Evolutionary conservation across 1,140 invertebrate genomes (phyloP), one percentile per base, ranked within the genome.

Genomic region (Drosophila nasuta): DNA sequence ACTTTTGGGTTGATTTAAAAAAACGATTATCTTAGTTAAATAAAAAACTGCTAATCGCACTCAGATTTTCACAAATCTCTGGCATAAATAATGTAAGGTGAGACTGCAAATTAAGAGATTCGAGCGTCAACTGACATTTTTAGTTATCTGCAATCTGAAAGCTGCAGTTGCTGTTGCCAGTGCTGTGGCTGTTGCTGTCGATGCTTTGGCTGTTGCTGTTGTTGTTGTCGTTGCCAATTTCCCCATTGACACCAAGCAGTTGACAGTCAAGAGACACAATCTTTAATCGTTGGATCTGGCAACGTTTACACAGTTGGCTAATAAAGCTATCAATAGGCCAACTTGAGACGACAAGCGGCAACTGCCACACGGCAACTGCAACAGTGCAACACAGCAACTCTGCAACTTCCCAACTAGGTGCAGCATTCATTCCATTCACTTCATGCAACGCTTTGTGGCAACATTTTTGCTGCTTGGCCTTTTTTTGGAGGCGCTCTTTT

Each of bases 301-400:
- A 64, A 63, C 48, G 35, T 52, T 76, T 79, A 67, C 65, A 63
- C 81, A 75, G 75, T 51, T 72, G 62, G 56, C 79, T 74, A 87
- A 87, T 87, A 87, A 87, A 87, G 82, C 81, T 72, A 77, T 82
- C 76, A 81, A 71, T 69, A 30, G 51, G 41, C 48, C 45, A 63
- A 48, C 46, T 46, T 13, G 20, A 30, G 56, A 15, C 30, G 48
- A 57, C 35, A 38, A 38, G 35, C 35, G 7, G 35, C 65, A 67
- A 48, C 59, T n/a, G 52, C 30, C 0, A 38, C 35, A 8, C 8
- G n/a, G n/a, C n/a, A n/a, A n/a, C n/a, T n/a, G n/a, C n/a, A n/a
- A n/a, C n/a, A n/a, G n/a, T 7, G 7, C 35, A 38, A 38, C 35
- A 8, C 20, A 25, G 35, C 46, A 57, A 11, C 49, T 33, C 30